Evolutionary conservation across 2,888 invertebrate species (phyloP).

Genomic region (Ichneumoninae sp.): DNA sequence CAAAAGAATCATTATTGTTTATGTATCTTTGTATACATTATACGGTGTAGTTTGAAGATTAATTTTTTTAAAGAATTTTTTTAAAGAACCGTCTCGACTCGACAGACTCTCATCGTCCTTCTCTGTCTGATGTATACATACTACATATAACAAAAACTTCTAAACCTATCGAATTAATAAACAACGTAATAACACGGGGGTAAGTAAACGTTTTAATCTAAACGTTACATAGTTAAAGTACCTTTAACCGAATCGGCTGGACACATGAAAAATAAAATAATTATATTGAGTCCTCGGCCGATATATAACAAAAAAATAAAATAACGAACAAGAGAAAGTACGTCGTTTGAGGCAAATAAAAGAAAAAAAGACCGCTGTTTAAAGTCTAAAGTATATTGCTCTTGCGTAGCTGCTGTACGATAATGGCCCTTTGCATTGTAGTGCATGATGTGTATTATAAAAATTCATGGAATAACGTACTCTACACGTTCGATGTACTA

Average conservation of each 20-base stretch:
- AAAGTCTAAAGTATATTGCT: slow-evolving; percentile 9
- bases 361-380: slow-evolving; percentile 17
- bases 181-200: slow-evolving; percentile 65
- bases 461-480: neutral
- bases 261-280: neutral
- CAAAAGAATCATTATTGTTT: neutral
- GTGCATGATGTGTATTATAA: slow-evolving; percentile 46
- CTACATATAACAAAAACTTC: slow-evolving; percentile 53
- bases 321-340: slow-evolving; percentile 5
- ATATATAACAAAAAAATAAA: slow-evolving; percentile 38
- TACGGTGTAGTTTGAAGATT: neutral
- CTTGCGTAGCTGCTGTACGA: slow-evolving; percentile 40
- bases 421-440: slow-evolving; percentile 39
- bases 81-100: neutral
- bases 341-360: slow-evolving; percentile 25
- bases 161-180: slow-evolving; percentile 66
- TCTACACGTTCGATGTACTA: neutral
- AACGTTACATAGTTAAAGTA: slow-evolving; percentile 62
- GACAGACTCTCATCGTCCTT: slow-evolving; percentile 45
- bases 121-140: slow-evolving; percentile 33
- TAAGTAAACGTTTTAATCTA: slow-evolving; percentile 67
- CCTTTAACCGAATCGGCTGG: slow-evolving; percentile 52
- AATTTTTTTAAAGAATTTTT: neutral
- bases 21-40: neutral
- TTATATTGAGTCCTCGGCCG: slow-evolving; percentile 31